These are phyloP conservation scores for Melipona quadrifasciata DNA, from an alignment of 1,140 invertebrate genomes.

Conservation along the genomic window DNA sequence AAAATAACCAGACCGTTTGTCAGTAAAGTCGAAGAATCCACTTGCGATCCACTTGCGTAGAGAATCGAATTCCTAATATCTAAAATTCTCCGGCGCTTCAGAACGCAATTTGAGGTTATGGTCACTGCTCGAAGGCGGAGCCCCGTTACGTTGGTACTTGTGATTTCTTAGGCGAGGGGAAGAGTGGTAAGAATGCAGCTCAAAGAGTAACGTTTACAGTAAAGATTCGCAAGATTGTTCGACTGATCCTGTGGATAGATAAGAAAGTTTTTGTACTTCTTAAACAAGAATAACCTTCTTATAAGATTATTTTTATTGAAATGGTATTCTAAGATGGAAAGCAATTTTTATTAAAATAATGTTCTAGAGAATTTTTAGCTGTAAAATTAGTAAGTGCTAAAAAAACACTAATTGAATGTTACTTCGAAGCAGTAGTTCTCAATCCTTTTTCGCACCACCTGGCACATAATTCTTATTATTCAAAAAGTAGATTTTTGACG, in stretches of 20 bases:
- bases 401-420: too few relatives aligned
- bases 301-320: not conserved
- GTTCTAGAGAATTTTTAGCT: too few relatives aligned
- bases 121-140: not conserved
- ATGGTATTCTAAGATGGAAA: too few relatives aligned
- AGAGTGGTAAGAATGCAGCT: too few relatives aligned
- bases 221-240: not conserved
- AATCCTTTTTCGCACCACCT: too few relatives aligned
- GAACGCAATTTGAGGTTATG: not conserved
- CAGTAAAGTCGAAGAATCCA: not conserved
- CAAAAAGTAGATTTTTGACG: too few relatives aligned
- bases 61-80: not conserved
- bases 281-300: too few relatives aligned
- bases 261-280: not conserved
- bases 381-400: too few relatives aligned
- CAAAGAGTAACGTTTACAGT: not conserved
- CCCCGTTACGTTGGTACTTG: not conserved
- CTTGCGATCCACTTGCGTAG: not conserved
- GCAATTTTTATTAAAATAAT: too few relatives aligned
- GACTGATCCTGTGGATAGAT: not conserved
- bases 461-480: too few relatives aligned
- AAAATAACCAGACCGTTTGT: not conserved
- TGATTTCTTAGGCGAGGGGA: not conserved
- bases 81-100: not conserved
- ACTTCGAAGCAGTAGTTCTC: too few relatives aligned